Base-by-base conservation (phyloP, 2,888 invertebrate genomes). In the Branchellion lobata region DNA sequence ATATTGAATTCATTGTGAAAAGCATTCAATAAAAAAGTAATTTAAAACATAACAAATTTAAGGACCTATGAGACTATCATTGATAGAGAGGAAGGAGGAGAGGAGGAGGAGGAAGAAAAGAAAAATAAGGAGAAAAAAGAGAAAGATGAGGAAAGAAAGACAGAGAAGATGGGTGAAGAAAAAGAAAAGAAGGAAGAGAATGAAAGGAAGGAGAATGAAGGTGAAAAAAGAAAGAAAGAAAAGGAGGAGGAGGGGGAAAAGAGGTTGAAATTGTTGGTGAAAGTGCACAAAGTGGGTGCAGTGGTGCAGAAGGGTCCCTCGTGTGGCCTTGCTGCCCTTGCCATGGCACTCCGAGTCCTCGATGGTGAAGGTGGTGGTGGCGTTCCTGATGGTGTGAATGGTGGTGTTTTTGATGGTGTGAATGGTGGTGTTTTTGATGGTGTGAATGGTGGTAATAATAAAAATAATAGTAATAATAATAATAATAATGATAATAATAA, bases 331-430 rank as follows among this genome's bases (percentile, higher is more conserved):
- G 24, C 61, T 57, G 61, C 61, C 21, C 61, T 57, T 8, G n/a
- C 24, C 3, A 57, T 57, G 61, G 61, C 61, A 14, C 61, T 57
- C 14, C 5, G 3, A 24, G 3, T 57, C 11, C 21, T 24, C n/a
- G n/a, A 57, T 57, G 61, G n/a, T 14, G 5, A n/a, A 33, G 14
- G 65, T 27, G 34, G 14, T 77, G 21, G 86, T 90, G 40, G n/a
- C n/a, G n/a, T n/a, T n/a, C n/a, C n/a, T n/a, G n/a, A n/a, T n/a
- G n/a, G n/a, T n/a, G n/a, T n/a, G n/a, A n/a, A 47, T 8, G 47
- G 8, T 18, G 8, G 47, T 47, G 47, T 47, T 47, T 8, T 47
- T 14, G 47, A 18, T 47, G 47, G 8, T 47, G 8, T 47, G 47
- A 47, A 18, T 47, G 47, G 47, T 8, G 18, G 8, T 47, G 18